Base-by-base conservation (phyloP, 2,113 vertebrate genomes). In the rat (Rattus norvegicus) region DNA sequence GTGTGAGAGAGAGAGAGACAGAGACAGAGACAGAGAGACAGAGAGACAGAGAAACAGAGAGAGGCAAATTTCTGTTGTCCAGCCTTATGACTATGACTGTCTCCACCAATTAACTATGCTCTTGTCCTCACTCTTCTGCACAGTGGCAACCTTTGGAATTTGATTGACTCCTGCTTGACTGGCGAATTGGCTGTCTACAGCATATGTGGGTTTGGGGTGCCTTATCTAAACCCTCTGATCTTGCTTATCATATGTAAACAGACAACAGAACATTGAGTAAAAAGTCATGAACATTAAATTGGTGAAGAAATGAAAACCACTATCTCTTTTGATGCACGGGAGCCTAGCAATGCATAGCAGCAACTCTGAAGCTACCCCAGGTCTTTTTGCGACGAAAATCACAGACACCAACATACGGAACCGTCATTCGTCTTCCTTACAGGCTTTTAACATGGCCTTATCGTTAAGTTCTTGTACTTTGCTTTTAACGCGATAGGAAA, bases 401-500 rank as follows among this genome's bases (percentile, higher is more conserved):
- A 52, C 33, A 83, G 77, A 93, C 6, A 81, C 17, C 20, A 73
- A 88, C 36, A 49, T 92, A 61, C 5, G 86, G 10, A 54, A 43
- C 67, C 88, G 65, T n/a, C 52, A 93, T 95, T 94, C 61, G 81
- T 77, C 72, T 92, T 97, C 81, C 52, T 72, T 70, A 5, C 30
- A 88, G 83, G 26, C 88, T 93, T 72, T 67, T 85, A 96, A 92
- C 11, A 33, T 52, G 87, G 85, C 76, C 88, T 81, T 93, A 26
- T 96, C 73, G 13, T 52, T 79, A 36, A 72, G 56, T 80, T 88
- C 92, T 81, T 88, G 26, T 86, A 83, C 4, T 75, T 59, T 83
- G 84, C 11, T 70, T 33, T 43, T 92, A 92, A 94, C 95, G 86
- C 94, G 39, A 73, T 85, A 90, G 61, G 67, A 95, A 96, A 96